Evolutionary conservation across 2,888 invertebrate species (phyloP), one percentile per base, ranked within the genome.

Genomic region (Acanthococcus lagerstroemiae): DNA sequence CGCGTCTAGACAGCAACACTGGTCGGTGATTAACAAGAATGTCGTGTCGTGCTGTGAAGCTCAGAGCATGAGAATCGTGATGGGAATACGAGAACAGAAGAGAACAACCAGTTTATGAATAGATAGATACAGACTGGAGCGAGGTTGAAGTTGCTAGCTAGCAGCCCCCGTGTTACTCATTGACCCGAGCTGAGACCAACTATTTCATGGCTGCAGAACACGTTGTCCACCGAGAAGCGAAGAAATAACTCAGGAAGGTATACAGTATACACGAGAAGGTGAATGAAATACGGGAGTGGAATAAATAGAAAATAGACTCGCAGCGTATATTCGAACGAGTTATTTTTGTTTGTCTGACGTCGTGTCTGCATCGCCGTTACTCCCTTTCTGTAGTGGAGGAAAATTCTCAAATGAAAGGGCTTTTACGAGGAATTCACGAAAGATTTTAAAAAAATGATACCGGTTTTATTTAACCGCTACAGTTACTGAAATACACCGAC

Each of bases 91-190:
- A 61, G 61, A 52, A 61, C 52, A 27, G 37, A 37, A 30, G 19
- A n/a, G 52, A 27, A 52, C 61, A 61, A 61, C 54, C 61, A 61
- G 61, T 61, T 61, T 61, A 50, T 61, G 52, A 61, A 61, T 61
- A 61, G 61, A 61, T 61, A 52, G 21, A 17, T 61, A 52, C 37
- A 61, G 61, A 61, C 61, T 61, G 61, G 61, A 61, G 50, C 52
- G 54, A 61, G 61, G 52, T 52, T 61, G 30, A 61, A 61, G 61
- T 61, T 61, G 61, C 61, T 30, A 52, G 61, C 61, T 50, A 22
- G 61, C 26, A 61, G 61, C 61, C 61, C 52, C 61, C 61, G 61
- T 61, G 61, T 61, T 61, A 61, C 61, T 61, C 61, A 61, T 61
- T 61, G 61, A 61, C 61, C 61, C 37, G 61, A 61, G 27, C 61